A percentile compares a stretch with the other conserved stretches of the same genome.
phyloP scores from a whole-genome alignment of 2,113 vertebrate genomes.

The Cololabis saira region DNA sequence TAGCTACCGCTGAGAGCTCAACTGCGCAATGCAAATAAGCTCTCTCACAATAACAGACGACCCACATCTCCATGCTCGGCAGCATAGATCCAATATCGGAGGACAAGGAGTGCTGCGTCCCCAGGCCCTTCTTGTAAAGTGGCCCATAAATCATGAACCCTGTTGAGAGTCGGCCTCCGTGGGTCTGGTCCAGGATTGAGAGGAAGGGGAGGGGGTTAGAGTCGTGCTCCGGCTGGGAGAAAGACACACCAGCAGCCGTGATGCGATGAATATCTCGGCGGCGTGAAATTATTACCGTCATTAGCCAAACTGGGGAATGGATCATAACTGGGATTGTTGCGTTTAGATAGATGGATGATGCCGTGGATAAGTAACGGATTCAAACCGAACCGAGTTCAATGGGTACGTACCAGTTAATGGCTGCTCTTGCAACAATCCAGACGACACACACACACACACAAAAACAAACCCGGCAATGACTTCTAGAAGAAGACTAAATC shows the following conservation, averaged over 20 bases:
- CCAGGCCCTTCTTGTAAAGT: constrained; percentile 71
- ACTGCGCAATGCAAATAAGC: constrained; percentile 66
- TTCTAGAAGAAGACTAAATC: background rate
- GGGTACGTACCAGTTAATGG: background rate
- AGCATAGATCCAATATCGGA: constrained; percentile 67
- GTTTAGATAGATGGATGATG: constrained; percentile 17
- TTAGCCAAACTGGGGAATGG: constrained; percentile 45
- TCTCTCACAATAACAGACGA: constrained; percentile 57
- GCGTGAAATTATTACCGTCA: constrained; percentile 43
- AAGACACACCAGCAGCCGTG: constrained; percentile 7
- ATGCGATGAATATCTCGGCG: constrained; percentile 32
- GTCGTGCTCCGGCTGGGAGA: constrained; percentile 13
- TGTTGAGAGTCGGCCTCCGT: constrained; percentile 65
- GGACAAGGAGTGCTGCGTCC: constrained; percentile 62
- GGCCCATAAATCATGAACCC: constrained; percentile 75
- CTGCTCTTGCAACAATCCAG: constrained; percentile 10
- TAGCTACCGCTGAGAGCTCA: constrained; percentile 57
- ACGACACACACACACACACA: background rate
- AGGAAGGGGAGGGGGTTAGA: constrained; percentile 5
- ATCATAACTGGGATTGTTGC: constrained; percentile 44
- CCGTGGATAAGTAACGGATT: constrained; percentile 4
- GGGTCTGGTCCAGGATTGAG: constrained; percentile 46
- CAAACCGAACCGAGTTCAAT: constrained; percentile 19
- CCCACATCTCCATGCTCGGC: constrained; percentile 46
- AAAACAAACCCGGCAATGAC: background rate